Base-by-base conservation (phyloP, 2,113 vertebrate species). In the Gracilinanus agilis region DNA sequence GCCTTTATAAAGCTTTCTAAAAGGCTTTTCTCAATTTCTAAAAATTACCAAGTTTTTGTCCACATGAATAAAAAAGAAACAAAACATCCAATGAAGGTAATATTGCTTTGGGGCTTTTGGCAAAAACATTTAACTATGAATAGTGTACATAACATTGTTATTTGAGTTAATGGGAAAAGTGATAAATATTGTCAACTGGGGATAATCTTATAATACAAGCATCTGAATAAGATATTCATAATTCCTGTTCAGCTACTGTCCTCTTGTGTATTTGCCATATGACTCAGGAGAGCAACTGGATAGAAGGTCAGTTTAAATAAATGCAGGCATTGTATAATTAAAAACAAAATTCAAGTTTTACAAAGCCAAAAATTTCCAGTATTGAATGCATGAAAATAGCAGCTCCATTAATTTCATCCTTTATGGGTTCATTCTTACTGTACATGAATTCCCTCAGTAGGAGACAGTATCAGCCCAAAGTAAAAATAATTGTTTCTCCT, bases 401-500 rank as follows among this genome's bases (percentile, higher is more conserved):
- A 90, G 90, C 67, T 93, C 2, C 83, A 24, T 97, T 89, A 90
- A 88, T 97, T 95, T 44, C 54, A 94, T 92, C 97, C 94, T 93
- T 97, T 44, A 55, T 2, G 19, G 95, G 49, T 96, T 93, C 90
- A 91, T 97, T 55, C 61, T 94, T 91, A 40, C 67, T 24, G 27
- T 1, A 29, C 29, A 0, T 53, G 16, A 44, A 3, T 92, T 94
- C 89, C 75, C 92, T 93, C 94, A 92, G 94, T 93, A 95, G 92
- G 91, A 95, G 92, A 93, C 54, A 91, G 2, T 92, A 94, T 93
- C 91, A 95, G 90, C 95, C 94, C 54, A 9, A 96, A 97, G 92
- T 91, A 94, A 92, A 83, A 97, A 96, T 24, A 94, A 97, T 95
- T 96, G 90, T 96, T 97, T 67, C 95, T 97, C 34, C 61, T 97